Evolutionary conservation across 2,797 vertebrate species (phyloP).

Genomic region (Coluber constrictor): DNA sequence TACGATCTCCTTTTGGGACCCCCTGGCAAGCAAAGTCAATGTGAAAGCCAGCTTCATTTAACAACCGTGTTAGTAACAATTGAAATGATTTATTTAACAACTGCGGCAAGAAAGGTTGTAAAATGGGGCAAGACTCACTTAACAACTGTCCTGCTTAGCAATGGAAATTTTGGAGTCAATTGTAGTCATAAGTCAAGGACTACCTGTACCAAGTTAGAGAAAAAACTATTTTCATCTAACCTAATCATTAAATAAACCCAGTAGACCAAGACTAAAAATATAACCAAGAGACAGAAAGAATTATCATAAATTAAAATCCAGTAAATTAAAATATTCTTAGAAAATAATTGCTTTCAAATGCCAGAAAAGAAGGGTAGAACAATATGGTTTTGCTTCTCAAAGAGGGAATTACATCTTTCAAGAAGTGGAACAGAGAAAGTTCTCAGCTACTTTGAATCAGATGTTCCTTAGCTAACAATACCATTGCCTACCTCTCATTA

Average conservation of each 20-base stretch:
- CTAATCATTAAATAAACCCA: not conserved
- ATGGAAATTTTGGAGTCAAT: not conserved
- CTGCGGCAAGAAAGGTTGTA: not conserved
- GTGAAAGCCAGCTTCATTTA: not conserved
- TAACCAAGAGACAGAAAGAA: not conserved
- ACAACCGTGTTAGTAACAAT: not conserved
- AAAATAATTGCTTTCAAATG: not conserved
- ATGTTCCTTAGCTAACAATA: not conserved
- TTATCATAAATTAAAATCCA: not conserved
- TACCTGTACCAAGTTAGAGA: not conserved
- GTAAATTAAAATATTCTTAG: not conserved
- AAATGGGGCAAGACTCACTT: not conserved
- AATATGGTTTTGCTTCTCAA: not conserved
- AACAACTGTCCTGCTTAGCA: not conserved
- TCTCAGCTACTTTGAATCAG: not conserved
- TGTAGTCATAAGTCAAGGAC: not conserved
- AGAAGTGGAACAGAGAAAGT: not conserved
- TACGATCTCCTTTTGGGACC: not conserved
- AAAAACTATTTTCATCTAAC: not conserved
- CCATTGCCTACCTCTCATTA: not conserved
- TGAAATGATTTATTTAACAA: not conserved
- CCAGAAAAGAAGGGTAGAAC: not conserved
- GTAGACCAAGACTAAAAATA: not conserved
- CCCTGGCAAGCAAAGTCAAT: not conserved
- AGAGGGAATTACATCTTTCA: not conserved